phyloP scores from a whole-genome alignment of 2,797 vertebrate genomes.

The Mus caroli region DNA sequence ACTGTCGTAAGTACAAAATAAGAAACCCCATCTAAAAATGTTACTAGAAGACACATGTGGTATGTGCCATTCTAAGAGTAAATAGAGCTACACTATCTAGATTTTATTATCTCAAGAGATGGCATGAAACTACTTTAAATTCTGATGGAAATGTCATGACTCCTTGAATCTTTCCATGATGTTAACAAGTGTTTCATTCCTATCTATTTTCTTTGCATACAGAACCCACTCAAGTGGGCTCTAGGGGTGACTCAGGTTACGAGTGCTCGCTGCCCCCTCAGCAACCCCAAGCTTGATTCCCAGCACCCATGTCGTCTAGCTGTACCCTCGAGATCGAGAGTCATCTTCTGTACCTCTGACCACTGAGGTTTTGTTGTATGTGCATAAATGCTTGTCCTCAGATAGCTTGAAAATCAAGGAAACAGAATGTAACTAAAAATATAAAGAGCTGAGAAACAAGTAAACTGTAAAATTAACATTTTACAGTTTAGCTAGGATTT shows the following conservation, averaged over 20 bases:
- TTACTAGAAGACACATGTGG: background rate
- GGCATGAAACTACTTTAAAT: slow-evolving; percentile 22
- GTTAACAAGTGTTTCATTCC: slow-evolving; percentile 36
- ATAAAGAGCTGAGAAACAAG: background rate
- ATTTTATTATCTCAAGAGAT: background rate
- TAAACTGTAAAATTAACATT: background rate
- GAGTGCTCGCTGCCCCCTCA: too few species aligned
- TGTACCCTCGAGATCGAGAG: background rate
- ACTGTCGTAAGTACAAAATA: background rate
- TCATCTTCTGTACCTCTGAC: background rate
- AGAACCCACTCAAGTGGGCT: background rate
- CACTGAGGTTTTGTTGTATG: background rate
- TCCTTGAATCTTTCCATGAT: background rate
- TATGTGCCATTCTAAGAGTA: background rate
- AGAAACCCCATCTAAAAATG: background rate
- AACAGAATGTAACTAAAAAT: background rate
- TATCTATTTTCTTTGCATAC: background rate
- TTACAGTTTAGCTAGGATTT: background rate
- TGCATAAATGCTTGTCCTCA: background rate
- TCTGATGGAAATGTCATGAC: slow-evolving; percentile 13
- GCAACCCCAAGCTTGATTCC: background rate
- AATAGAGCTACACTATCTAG: background rate
- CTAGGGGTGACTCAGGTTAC: background rate
- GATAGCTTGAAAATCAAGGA: background rate
- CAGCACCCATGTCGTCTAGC: fast-evolving